Percentiles rank a stretch among this genome's conserved stretches.
Evolutionary conservation across 92 coral and sea anemone genomes (phyloP).

Genomic region (Hydrozoanthus gracilis): DNA sequence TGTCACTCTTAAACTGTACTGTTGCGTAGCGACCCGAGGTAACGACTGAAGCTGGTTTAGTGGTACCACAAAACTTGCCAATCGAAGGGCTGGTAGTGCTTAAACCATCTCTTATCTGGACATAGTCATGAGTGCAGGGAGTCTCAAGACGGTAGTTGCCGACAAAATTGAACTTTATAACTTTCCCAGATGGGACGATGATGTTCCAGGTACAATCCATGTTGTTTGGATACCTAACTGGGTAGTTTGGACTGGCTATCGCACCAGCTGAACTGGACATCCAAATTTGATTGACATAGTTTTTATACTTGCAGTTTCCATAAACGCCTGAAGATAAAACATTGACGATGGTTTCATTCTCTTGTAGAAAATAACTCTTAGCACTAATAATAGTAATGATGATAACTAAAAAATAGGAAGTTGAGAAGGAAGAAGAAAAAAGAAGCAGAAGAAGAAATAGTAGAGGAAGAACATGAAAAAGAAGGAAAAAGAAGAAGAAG

Average conservation of each 20-base stretch:
- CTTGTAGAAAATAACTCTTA: too few relatives aligned
- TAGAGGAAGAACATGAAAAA: too few relatives aligned
- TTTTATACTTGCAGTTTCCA: not conserved
- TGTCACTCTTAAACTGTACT: too few relatives aligned
- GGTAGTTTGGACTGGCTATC: constrained; percentile 22
- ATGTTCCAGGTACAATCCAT: constrained; percentile 45
- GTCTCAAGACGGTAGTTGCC: not conserved
- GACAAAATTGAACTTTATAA: constrained; percentile 6
- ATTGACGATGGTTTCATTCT: not conserved
- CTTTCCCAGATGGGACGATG: constrained; percentile 15
- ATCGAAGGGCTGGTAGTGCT: not conserved
- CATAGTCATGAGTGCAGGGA: not conserved
- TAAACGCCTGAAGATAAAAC: not conserved
- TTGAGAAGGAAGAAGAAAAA: too few relatives aligned
- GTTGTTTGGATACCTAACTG: not conserved
- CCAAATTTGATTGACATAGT: not conserved
- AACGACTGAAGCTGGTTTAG: too few relatives aligned
- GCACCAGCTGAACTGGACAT: constrained; percentile 6
- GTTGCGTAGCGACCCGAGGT: too few relatives aligned
- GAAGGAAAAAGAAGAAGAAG: too few relatives aligned
- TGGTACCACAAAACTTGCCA: constrained; percentile 34
- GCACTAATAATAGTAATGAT: too few relatives aligned
- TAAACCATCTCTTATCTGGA: constrained; percentile 22
- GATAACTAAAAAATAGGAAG: too few relatives aligned
- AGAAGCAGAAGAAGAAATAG: too few relatives aligned